phyloP scores from a whole-genome alignment of 1,140 invertebrate genomes.

The Papilio polytes region DNA sequence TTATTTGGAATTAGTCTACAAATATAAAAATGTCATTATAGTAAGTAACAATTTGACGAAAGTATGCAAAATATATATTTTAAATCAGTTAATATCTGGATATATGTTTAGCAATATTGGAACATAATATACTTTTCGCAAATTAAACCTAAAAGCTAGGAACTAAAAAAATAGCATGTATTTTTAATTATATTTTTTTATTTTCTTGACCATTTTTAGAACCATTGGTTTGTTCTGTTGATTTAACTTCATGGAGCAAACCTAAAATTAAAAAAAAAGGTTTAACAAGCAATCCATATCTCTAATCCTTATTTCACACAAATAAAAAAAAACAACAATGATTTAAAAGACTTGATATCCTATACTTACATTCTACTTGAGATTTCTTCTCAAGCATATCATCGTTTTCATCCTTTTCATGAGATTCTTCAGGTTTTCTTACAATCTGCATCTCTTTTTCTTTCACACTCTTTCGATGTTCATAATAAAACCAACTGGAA shows the following conservation, averaged over 20 bases:
- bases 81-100: background rate
- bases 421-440: conserved; percentile 19
- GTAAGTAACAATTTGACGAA: background rate
- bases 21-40: no score
- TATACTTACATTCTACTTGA: conserved; percentile 23
- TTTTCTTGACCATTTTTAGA: background rate
- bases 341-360: background rate
- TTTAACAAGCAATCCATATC: background rate
- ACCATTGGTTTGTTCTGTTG: background rate
- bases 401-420: conserved; percentile 13
- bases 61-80: background rate
- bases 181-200: background rate
- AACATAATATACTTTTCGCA: background rate
- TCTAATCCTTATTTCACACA: background rate
- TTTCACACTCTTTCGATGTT: conserved; percentile 23
- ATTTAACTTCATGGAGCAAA: background rate
- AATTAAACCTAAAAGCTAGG: background rate
- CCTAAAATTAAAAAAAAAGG: background rate
- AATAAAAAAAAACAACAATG: background rate
- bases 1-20: no score
- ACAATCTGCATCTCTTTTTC: conserved; percentile 28
- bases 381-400: conserved; percentile 1
- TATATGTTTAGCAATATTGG: background rate
- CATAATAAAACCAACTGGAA: conserved; percentile 35
- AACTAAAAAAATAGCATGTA: background rate